Conservation (phyloP, 2,113 vertebrate genomes). For the Protomyctophum bolini region DNA sequence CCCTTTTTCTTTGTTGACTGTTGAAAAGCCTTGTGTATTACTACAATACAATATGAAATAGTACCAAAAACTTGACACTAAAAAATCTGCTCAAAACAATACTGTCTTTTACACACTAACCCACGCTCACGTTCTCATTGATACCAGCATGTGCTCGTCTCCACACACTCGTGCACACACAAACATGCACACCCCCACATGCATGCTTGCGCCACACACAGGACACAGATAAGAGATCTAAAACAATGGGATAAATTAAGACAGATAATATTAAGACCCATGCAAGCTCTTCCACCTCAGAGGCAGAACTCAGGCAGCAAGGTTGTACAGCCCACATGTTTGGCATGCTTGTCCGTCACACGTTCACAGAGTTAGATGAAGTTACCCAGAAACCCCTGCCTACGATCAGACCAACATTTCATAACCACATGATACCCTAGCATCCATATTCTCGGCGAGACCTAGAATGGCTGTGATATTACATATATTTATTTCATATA, state of each 20-base stretch:
- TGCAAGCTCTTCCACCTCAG: constrained; percentile 59
- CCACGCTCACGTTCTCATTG: constrained; percentile 39
- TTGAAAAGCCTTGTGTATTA: constrained; percentile 65
- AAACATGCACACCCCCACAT: constrained; percentile 24
- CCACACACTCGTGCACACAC: not conserved
- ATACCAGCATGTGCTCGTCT: constrained; percentile 12
- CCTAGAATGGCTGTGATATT: no score
- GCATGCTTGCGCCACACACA: constrained; percentile 19
- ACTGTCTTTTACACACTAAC: constrained; percentile 56
- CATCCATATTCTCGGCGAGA: no score
- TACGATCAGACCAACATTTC: no score
- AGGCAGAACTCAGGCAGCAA: constrained; percentile 68
- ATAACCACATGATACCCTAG: no score
- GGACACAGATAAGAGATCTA: constrained; percentile 37
- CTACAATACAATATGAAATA: constrained; percentile 73
- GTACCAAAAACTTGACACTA: constrained; percentile 73
- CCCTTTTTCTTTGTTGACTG: constrained; percentile 46
- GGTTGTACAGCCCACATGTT: constrained; percentile 61
- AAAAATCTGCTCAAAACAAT: constrained; percentile 70
- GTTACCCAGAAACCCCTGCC: constrained; percentile 45
- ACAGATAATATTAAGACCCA: constrained; percentile 69
- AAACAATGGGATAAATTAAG: constrained; percentile 52
- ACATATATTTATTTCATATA: no score
- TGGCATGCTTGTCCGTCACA: constrained; percentile 69
- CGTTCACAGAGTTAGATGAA: constrained; percentile 59